Percentiles rank a stretch among this genome's conserved stretches.
These are phyloP conservation scores for Marronus borbonicus DNA, from an alignment of 2,888 invertebrate species.

Conservation along the genomic window DNA sequence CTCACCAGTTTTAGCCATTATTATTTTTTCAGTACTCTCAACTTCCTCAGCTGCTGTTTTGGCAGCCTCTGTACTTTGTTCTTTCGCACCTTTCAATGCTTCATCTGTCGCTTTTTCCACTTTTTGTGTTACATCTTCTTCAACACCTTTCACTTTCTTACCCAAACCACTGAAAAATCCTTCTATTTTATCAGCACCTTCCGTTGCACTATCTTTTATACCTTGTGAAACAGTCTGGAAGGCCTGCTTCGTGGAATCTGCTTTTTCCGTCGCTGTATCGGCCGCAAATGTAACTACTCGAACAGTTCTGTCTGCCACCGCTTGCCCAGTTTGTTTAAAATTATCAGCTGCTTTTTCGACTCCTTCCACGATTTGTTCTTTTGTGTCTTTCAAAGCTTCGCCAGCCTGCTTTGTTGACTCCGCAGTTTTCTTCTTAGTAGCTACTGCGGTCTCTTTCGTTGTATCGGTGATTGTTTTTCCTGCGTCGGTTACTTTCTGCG, in stretches of 20 bases:
- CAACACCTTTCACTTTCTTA: slow-evolving; percentile 51
- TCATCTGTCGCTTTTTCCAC: slow-evolving; percentile 49
- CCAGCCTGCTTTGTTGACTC: slow-evolving; percentile 40
- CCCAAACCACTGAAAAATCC: slow-evolving; percentile 30
- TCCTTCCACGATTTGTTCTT: slow-evolving; percentile 38
- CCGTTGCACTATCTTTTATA: slow-evolving; percentile 28
- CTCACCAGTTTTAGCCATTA: not conserved
- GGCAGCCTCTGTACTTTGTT: slow-evolving; percentile 16
- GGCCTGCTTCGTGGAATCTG: not conserved
- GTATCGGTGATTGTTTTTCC: not conserved
- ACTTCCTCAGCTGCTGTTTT: not conserved
- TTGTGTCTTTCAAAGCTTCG: slow-evolving; percentile 46
- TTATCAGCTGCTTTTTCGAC: not conserved
- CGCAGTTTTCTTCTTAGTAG: not conserved
- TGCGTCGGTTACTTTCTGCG: not conserved
- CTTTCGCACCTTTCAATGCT: slow-evolving; percentile 35
- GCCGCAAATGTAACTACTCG: not conserved
- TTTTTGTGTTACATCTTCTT: slow-evolving; percentile 35
- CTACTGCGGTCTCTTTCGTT: slow-evolving; percentile 2
- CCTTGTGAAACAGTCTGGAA: not conserved
- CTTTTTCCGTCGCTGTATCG: not conserved
- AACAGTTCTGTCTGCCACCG: not conserved
- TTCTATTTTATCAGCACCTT: slow-evolving; percentile 35
- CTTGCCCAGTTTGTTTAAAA: slow-evolving; percentile 32
- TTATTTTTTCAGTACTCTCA: slow-evolving; percentile 20